Evolutionary conservation across 2,113 vertebrate species (phyloP), one percentile per base, ranked within the genome.

Genomic region (Corythoichthys intestinalis): DNA sequence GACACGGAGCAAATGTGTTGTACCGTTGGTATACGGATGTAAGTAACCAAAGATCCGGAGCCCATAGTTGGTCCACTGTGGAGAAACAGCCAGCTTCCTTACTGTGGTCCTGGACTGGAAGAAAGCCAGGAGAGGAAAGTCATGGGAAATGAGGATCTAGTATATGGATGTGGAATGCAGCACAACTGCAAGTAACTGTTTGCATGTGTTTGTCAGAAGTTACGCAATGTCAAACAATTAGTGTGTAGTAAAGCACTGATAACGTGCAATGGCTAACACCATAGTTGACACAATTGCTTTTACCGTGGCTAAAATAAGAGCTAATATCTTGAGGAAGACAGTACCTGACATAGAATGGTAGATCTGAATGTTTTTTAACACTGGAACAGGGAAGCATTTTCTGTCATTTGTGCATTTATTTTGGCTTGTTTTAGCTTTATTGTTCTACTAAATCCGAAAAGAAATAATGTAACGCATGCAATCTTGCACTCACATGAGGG

Each of bases 21-120:
- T 90, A 98, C 96, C 95, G 0, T 93, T 80, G 0, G 85, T 65
- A 46, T 90, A 92, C 35, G 97, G 96, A 77, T 98, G 96, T 70
- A 98, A 75, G 79, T 96, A 98, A 73, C 97, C 97, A 83, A 98
- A 98, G 81, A 98, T 94, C 60, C 96, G 91, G 68, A 98, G 93
- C 7, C 96, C 97, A 0, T 98, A 98, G 86, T 96, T 94, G 64
- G 87, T 95, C 95, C 95, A 96, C 66, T 87, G 92, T 47, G 96
- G 97, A 17, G 93, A 90, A 39, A 95, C 87, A 0, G 96, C 95
- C 86, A 98, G 82, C 81, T 96, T 98, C 86, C 88, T 90, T 67
- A 98, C 85, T 0, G 91, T 95, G 8, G 89, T 94, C 68, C 95
- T 93, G 13, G 86, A 89, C 96, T 98, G 81, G 44, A 79, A 70